Evolutionary conservation across 2,113 vertebrate genomes (phyloP).

Genomic region (Miniopterus natalensis): DNA sequence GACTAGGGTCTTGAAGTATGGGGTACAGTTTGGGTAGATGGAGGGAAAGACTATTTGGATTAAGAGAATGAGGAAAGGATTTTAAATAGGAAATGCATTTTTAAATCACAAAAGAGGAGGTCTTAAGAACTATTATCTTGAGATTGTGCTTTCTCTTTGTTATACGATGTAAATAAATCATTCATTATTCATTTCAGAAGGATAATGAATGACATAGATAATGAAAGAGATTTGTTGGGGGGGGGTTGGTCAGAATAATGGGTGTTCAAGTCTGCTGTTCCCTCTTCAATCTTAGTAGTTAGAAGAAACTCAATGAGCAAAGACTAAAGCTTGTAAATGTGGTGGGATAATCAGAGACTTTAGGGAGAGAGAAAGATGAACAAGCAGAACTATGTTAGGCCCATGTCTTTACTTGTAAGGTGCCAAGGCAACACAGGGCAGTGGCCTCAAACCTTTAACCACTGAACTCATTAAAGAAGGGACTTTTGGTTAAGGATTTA

Average conservation of each 20-base stretch:
- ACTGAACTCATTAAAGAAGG: constrained; percentile 34
- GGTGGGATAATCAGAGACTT: not conserved
- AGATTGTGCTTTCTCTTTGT: not conserved
- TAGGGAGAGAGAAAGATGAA: not conserved
- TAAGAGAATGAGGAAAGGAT: not conserved
- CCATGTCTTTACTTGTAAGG: not conserved
- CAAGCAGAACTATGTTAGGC: not conserved
- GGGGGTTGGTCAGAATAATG: not conserved
- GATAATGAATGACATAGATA: not conserved
- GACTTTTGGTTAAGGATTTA: not conserved
- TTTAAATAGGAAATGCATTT: constrained; percentile 47
- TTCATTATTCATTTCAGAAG: not conserved
- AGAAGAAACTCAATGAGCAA: not conserved
- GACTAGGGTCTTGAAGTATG: not conserved
- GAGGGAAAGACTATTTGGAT: not conserved
- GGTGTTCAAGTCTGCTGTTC: not conserved
- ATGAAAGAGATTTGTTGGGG: not conserved
- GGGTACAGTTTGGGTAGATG: not conserved
- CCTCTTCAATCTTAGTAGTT: not conserved
- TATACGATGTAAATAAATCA: not conserved
- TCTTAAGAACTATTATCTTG: not conserved
- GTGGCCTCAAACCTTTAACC: not conserved
- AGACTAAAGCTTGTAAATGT: not conserved
- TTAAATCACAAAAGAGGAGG: not conserved
- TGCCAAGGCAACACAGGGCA: not conserved